Base-by-base conservation (phyloP, 2,113 vertebrate genomes). In the Gymnorhina tibicen region DNA sequence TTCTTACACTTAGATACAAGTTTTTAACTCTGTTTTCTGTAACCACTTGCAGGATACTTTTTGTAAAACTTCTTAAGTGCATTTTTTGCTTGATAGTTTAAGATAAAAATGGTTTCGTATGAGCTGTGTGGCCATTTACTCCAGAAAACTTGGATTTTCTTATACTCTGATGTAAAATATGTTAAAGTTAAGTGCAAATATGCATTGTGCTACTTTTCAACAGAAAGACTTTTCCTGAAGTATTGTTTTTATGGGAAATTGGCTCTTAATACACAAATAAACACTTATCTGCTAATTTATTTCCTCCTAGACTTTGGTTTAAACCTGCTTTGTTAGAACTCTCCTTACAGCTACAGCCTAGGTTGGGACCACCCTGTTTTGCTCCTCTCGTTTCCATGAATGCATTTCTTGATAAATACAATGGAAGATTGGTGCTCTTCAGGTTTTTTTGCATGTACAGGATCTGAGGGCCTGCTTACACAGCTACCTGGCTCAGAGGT, bases 181-280 rank as follows among this genome's bases (percentile, higher is more conserved):
- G 33, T 35, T 78, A 20, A 49, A 30, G 35, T 89, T 62, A 35
- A 78, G 42, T n/a, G n/a, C 53, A 67, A 75, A 22, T n/a, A 58
- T 35, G 7, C 22, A 1, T 46, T 2, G 28, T 92, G 5, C 78
- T 77, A 2, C 58, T 72, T 72, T 50, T 47, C 53, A 37, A 13
- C 22, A 97, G 69, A 70, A 86, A 75, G 7, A 46, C 41, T 80
- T 75, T 86, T 75, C 64, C 55, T 91, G 62, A 39, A 62, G 30
- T 66, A 49, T 74, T 94, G 70, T 81, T 95, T 95, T 87, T 63
- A 23, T 67, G 3, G 10, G 91, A 89, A 93, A 47, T 67, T 26
- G 18, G 50, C 42, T 70, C 15, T 7, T 76, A 62, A 35, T 84
- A 30, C 32, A 33, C 68, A 86, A 81, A 81, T 81, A 93, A 95